Base-by-base conservation (phyloP, 2,113 vertebrate species). In the Tetraodon nigroviridis region DNA sequence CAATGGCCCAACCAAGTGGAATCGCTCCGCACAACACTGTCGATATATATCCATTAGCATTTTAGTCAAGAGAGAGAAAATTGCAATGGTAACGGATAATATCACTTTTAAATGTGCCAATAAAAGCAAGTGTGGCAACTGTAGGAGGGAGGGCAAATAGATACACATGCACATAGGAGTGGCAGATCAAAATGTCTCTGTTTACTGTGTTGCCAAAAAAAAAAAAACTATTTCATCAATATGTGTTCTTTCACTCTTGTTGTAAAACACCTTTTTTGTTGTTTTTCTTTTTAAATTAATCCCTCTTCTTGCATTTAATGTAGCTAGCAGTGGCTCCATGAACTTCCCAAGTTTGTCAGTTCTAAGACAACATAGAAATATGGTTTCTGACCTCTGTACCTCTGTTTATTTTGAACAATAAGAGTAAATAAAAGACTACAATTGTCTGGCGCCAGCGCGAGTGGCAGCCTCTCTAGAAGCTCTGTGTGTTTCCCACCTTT, bases 61-160 rank as follows among this genome's bases (percentile, higher is more conserved):
- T 71, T 69, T 66, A 64, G 74, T 78, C 75, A 57, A 57, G 51
- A 48, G 62, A 65, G 67, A 74, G 78, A 80, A 73, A 66, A 76
- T 49, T 61, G 74, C 56, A 84, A 79, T 70, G 71, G 62, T 65
- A 78, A 71, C 55, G 72, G 72, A 54, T 73, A 64, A 61, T 69
- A 74, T 74, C 71, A 60, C 67, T 70, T 67, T 79, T 80, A 83
- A 82, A 81, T 64, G 61, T 75, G 58, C 52, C 73, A 69, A 75
- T 73, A 27, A 68, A 79, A 81, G 76, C 61, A 69, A 54, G 53
- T 41, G 40, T 55, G 51, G 45, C 5, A 51, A 54, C 29, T 22
- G 61, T 11, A 45, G 46, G 54, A 57, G 44, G 52, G 32, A 59
- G 54, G 16, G 51, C n/a, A 7, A 19, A 55, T 16, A 71, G 68